Base-by-base conservation (phyloP, 2,797 vertebrate genomes). In the Labroides dimidiatus region DNA sequence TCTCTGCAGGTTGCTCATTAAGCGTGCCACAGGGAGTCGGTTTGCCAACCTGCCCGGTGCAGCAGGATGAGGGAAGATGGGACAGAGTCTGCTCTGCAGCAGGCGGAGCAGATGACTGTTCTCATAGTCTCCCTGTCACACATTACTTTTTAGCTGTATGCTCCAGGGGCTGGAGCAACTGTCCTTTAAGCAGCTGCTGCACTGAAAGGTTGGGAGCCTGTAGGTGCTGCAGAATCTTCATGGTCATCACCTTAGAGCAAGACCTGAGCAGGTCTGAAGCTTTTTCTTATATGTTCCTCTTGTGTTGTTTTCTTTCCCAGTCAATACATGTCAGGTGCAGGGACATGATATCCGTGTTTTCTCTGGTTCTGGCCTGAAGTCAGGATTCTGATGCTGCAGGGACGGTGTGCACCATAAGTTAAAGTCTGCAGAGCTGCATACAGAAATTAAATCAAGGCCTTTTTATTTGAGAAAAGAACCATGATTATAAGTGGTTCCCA, bases 1-100 rank as follows among this genome's bases (percentile, higher is more conserved):
- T 24, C 41, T 30, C 30, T 81, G 68, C 73, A 79, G 85, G 64
- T 53, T 80, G 75, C 84, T 91, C 85, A 84, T 90, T 90, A 90
- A 59, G 56, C 54, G 61, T 69, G 72, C 77, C 75, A 67, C 12
- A 19, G 72, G 78, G 76, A 79, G 61, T 49, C 30, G 69, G 69
- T 69, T 24, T 80, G 78, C 75, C 68, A 79, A 69, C 68, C 79
- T 64, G 72, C 57, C 75, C 21, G 1, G 59, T 13, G 74, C 79
- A 76, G 81, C 53, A 75, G 59, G 77, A 67, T 63, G 62, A 63
- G 67, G 71, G 24, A 12, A 76, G 85, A 74, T 58, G 76, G 77
- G 75, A 76, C 80, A 83, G 71, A 69, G 75, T 84, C 69, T 69
- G 70, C 80, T 79, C 56, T 65, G 20, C 60, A 61, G 58, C 80